Evolutionary conservation across 2,797 vertebrate genomes (phyloP).

Genomic region (Epinephelus coioides): DNA sequence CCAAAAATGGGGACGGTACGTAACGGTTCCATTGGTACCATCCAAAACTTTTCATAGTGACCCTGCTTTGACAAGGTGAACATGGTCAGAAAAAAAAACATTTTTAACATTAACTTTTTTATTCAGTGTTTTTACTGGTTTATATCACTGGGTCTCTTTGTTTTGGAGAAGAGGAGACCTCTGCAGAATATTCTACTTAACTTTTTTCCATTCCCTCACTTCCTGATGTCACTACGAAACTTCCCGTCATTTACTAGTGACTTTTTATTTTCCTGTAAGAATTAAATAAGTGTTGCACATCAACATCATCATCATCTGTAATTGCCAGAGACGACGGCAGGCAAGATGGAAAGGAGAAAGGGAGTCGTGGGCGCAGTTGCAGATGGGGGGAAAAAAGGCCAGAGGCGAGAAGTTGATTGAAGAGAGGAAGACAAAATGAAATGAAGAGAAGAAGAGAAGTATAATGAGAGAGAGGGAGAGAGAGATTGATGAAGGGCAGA

Average conservation of each 20-base stretch:
- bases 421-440: slow-evolving; percentile 61
- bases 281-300: neutral
- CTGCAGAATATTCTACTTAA: too few species aligned
- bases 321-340: slow-evolving; percentile 4
- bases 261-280: too few species aligned
- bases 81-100: too few species aligned
- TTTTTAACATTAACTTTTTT: too few species aligned
- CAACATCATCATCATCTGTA: slow-evolving; percentile 27
- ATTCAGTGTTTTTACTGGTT: too few species aligned
- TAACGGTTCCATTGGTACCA: too few species aligned
- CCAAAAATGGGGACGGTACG: too few species aligned
- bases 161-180: too few species aligned
- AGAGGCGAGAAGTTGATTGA: slow-evolving; percentile 66
- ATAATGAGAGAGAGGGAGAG: slow-evolving; percentile 35
- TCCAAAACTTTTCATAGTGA: too few species aligned
- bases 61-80: too few species aligned
- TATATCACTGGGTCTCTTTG: too few species aligned
- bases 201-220: neutral
- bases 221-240: neutral
- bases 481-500: slow-evolving; percentile 55
- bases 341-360: slow-evolving; percentile 16
- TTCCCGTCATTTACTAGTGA: too few species aligned
- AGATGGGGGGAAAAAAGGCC: slow-evolving; percentile 36
- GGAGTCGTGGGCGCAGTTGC: slow-evolving; percentile 25
- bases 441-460: slow-evolving; percentile 38